Evolutionary conservation across 1,140 invertebrate genomes (phyloP).

Genomic region (Myzus persicae): DNA sequence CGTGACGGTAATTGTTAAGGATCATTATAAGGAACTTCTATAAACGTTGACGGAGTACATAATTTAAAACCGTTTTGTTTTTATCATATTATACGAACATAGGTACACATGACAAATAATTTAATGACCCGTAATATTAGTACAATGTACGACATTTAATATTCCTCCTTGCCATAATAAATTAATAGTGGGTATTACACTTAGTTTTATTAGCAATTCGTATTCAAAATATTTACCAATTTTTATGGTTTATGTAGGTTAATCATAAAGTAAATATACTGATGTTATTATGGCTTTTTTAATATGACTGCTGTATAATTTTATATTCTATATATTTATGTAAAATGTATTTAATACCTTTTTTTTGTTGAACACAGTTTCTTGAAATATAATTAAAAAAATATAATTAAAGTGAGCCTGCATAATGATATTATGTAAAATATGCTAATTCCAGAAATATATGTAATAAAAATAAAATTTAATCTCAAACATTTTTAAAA

Average conservation of each 20-base stretch:
- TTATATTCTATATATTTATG: not conserved
- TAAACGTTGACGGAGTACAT: not conserved
- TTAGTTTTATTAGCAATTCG: not conserved
- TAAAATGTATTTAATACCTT: not conserved
- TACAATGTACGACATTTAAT: not conserved
- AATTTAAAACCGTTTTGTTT: not conserved
- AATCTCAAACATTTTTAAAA: constrained; percentile 3
- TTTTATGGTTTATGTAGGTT: not conserved
- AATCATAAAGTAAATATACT: not conserved
- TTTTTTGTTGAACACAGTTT: not conserved
- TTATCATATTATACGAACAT: not conserved
- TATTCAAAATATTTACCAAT: not conserved
- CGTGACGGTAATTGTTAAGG: not conserved
- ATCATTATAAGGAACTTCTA: not conserved
- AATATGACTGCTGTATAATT: not conserved
- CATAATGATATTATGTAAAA: constrained; percentile 1
- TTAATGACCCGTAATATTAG: not conserved
- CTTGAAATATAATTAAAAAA: not conserved
- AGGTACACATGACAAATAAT: not conserved
- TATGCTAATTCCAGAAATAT: not conserved
- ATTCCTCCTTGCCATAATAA: not conserved
- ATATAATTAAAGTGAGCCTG: not conserved
- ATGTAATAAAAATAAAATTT: not conserved
- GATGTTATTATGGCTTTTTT: not conserved
- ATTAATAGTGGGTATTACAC: not conserved